Evolutionary conservation across 2,888 invertebrate genomes (phyloP).

Genomic region (Cactoblastis cactorum): DNA sequence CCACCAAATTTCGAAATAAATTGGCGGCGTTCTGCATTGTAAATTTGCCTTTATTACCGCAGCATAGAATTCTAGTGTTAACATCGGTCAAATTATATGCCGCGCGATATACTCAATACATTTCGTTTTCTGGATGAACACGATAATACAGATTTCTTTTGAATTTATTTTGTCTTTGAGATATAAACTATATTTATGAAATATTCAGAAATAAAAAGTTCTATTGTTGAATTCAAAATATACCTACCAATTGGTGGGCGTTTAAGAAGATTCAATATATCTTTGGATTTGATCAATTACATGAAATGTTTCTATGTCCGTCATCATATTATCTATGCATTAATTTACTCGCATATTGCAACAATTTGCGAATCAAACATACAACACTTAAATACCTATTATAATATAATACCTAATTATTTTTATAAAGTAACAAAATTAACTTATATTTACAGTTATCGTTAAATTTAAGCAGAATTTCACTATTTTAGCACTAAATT

Average conservation of each 20-base stretch:
- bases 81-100: no score
- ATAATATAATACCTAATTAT: conserved; percentile 78
- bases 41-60: no score
- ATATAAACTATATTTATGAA: conserved; percentile 8
- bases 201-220: conserved; percentile 33
- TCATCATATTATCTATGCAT: conserved; percentile 69
- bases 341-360: conserved; percentile 75
- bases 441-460: conserved; percentile 78
- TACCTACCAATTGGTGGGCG: conserved; percentile 74
- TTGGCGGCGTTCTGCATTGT: no score
- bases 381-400: conserved; percentile 75
- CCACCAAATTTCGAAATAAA: no score
- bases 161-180: background rate
- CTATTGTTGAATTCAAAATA: conserved; percentile 59
- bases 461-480: conserved; percentile 74
- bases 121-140: conserved; percentile 2
- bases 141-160: background rate
- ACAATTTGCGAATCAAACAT: conserved; percentile 77
- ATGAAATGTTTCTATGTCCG: conserved; percentile 61
- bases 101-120: no score
- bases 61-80: no score
- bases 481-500: conserved; percentile 67
- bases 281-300: conserved; percentile 68
- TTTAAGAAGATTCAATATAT: conserved; percentile 66
- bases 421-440: conserved; percentile 78